A percentile compares a stretch with the other conserved stretches of the same genome.
Evolutionary conservation across 2,888 invertebrate genomes (phyloP).

Genomic region (Adelognathus sp.): DNA sequence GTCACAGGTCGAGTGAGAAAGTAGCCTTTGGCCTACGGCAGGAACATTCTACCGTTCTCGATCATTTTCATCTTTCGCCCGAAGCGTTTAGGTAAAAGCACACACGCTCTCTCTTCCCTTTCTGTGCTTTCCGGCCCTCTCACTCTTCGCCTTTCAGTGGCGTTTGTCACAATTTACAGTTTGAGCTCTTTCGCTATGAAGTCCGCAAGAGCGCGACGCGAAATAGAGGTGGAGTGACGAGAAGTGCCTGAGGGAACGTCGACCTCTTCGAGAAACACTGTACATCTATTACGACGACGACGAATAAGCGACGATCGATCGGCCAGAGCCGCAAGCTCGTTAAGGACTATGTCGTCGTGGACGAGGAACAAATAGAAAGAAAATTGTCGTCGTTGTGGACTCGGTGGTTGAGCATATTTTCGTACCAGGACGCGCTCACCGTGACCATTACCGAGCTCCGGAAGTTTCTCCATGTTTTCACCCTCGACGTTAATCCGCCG

Average conservation of each 20-base stretch:
- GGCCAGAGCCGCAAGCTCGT: conserved; percentile 43
- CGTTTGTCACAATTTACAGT: conserved; percentile 23
- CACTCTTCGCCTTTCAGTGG: background rate
- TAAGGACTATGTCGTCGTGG: conserved; percentile 3
- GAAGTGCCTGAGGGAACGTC: conserved; percentile 17
- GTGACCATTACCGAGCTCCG: background rate
- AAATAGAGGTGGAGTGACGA: background rate
- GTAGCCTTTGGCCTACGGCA: conserved; percentile 26
- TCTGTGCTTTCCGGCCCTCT: background rate
- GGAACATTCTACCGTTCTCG: conserved; percentile 32
- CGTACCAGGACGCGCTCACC: background rate
- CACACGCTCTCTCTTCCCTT: background rate
- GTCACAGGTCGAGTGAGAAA: conserved; percentile 25
- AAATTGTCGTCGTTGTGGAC: background rate
- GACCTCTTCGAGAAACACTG: background rate
- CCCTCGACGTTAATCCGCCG: background rate
- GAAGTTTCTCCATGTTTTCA: background rate
- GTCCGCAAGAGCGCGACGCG: background rate
- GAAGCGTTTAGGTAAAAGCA: conserved; percentile 8
- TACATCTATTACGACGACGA: background rate
- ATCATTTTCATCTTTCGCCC: conserved; percentile 30
- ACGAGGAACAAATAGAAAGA: conserved; percentile 3
- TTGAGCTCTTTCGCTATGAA: background rate
- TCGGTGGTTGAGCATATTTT: background rate
- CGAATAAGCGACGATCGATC: conserved; percentile 40